Percentiles rank a stretch among this genome's conserved stretches.
Evolutionary conservation across 2,888 invertebrate species (phyloP).

Genomic region (Agonopterix heracliana): DNA sequence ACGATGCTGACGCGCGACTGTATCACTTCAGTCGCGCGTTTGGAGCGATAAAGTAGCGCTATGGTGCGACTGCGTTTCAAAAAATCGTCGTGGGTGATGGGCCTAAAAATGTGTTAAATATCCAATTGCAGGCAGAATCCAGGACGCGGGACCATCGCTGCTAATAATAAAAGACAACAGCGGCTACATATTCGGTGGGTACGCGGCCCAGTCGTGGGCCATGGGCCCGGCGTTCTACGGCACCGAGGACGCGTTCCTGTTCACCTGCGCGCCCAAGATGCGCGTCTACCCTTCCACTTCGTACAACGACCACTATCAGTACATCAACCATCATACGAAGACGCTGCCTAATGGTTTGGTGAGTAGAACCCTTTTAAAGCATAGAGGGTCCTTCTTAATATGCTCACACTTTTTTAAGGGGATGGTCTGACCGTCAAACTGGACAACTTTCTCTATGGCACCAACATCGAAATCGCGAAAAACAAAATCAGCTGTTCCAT

Average conservation of each 20-base stretch:
- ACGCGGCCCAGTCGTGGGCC: slow-evolving; percentile 86
- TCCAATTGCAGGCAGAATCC: slow-evolving; percentile 80
- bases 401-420: no score
- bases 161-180: slow-evolving; percentile 88
- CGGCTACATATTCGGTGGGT: slow-evolving; percentile 93
- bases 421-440: no score
- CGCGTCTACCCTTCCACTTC: slow-evolving; percentile 85
- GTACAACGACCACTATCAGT: slow-evolving; percentile 94
- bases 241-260: slow-evolving; percentile 86
- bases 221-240: slow-evolving; percentile 86
- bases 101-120: no score
- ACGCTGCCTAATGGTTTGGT: slow-evolving; percentile 96
- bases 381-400: no score
- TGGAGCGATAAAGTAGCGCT: no score
- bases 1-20: no score
- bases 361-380: slow-evolving; percentile 8
- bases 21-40: no score
- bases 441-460: no score
- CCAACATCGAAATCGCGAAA: no score
- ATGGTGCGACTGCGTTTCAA: no score
- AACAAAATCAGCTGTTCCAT: no score
- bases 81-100: no score
- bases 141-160: slow-evolving; percentile 88
- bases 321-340: slow-evolving; percentile 93
- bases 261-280: slow-evolving; percentile 88